Conservation (phyloP, 2,113 vertebrate genomes). For the Cavia aperea region DNA sequence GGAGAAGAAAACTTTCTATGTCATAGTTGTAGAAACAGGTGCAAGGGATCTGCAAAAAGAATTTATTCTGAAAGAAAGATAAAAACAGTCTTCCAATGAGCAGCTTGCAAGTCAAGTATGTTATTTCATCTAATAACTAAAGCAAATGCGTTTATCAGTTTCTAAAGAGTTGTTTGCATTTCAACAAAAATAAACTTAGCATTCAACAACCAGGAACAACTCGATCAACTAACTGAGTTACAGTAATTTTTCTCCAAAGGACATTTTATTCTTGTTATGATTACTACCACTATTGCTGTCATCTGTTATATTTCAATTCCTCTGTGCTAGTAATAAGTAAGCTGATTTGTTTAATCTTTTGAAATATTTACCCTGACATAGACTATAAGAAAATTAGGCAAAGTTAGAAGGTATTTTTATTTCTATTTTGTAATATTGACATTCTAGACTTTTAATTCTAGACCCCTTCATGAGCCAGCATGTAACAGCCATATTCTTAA, state of each 20-base stretch:
- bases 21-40: slow-evolving; percentile 55
- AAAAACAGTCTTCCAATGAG: slow-evolving; percentile 19
- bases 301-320: slow-evolving; percentile 4
- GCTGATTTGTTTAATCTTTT: not conserved
- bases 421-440: not conserved
- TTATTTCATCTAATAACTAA: slow-evolving; percentile 46
- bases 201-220: not conserved
- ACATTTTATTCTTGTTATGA: slow-evolving; percentile 2
- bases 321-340: not conserved
- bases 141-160: slow-evolving; percentile 14
- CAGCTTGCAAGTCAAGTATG: slow-evolving; percentile 32
- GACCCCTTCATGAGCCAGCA: not conserved
- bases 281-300: not conserved
- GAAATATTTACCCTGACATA: not conserved
- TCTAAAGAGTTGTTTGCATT: not conserved
- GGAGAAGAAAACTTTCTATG: slow-evolving; percentile 27
- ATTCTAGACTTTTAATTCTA: slow-evolving; percentile 17
- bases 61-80: slow-evolving; percentile 28
- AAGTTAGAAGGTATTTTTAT: slow-evolving; percentile 1
- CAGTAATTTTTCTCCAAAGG: slow-evolving; percentile 8
- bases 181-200: slow-evolving; percentile 50
- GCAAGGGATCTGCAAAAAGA: slow-evolving; percentile 32
- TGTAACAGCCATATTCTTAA: not conserved
- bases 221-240: not conserved
- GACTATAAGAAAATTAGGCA: not conserved